Evolutionary conservation across 1,140 invertebrate species (phyloP).

Genomic region (Macrobrachium rosenbergii): DNA sequence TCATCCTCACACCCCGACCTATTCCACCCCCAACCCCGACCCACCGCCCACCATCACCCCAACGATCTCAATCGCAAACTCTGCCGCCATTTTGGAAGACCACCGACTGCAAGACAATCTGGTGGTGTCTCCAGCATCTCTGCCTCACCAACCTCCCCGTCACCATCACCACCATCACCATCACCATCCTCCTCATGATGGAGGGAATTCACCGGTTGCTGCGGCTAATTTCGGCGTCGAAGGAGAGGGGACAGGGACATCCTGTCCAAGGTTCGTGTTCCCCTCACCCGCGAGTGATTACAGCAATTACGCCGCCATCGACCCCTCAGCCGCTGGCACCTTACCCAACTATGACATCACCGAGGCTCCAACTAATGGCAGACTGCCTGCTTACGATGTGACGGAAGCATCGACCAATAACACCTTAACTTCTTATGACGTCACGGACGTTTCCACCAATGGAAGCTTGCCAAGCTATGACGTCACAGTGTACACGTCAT

Average conservation of each 20-base stretch:
- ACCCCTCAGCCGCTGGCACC: conserved; percentile 11
- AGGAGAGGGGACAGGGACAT: not conserved
- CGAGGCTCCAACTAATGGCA: conserved; percentile 30
- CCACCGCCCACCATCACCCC: not conserved
- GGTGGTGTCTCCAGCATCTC: not conserved
- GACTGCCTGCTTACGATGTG: conserved; percentile 34
- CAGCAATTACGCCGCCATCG: conserved; percentile 12
- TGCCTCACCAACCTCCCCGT: not conserved
- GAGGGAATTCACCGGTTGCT: not conserved
- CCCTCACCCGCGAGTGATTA: conserved; percentile 32
- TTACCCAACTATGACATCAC: not conserved
- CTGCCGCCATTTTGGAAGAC: not conserved
- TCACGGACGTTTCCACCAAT: conserved; percentile 35
- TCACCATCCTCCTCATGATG: not conserved
- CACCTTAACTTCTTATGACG: not conserved
- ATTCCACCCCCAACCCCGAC: not conserved
- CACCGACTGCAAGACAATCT: not conserved
- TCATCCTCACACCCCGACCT: conserved; percentile 65
- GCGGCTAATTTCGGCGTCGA: not conserved
- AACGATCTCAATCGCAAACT: not conserved
- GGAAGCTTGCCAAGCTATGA: conserved; percentile 31
- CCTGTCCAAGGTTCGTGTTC: conserved; percentile 15
- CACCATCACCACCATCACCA: not conserved
- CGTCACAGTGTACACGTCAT: conserved; percentile 56
- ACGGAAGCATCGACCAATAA: conserved; percentile 26